Base-by-base conservation (phyloP, 2,888 invertebrate species). In the Calameuta filiformis region DNA sequence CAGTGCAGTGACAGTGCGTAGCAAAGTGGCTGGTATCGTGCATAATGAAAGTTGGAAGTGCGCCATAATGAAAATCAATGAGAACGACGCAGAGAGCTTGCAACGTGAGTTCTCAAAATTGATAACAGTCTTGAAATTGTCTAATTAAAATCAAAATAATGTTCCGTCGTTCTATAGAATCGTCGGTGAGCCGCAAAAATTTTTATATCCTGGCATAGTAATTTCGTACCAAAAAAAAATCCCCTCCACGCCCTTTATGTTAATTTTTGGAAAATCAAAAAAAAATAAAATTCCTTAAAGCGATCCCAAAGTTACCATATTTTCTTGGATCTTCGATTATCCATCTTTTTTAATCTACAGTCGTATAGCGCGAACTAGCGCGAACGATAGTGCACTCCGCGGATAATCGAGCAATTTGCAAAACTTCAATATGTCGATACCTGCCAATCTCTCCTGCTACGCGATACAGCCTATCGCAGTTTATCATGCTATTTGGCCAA, bases 21-120 rank as follows among this genome's bases (percentile, higher is more conserved):
- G 6, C 0, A 23, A 23, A 56, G 56, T 23, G 56, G 23, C 23
- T 9, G 23, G 23, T 56, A 23, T 56, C 56, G 56, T 23, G 56
- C 23, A 56, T 56, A 23, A 56, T 56, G 56, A 56, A 56, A 56
- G 23, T 56, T 23, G 56, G 2, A 23, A 56, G 56, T 56, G 56
- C 23, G 56, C 56, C 84, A 87, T 76, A 83, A 87, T 88, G 87
- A 87, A 86, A 85, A 86, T 88, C 81, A 81, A 85, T 83, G 85
- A 82, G 56, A 83, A 83, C 73, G 85, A 86, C 30, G 82, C 79
- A 69, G 80, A 77, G 75, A 80, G 76, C 76, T 75, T 82, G 76
- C 84, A 83, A 79, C 85, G 88, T 88, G 83, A 88, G 88, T 87
- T 68, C 23, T 56, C 9, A 56, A 56, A 56, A 9, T 56, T 56